phyloP scores from a whole-genome alignment of 1,140 invertebrate species.

The Zaprionus africanus region DNA sequence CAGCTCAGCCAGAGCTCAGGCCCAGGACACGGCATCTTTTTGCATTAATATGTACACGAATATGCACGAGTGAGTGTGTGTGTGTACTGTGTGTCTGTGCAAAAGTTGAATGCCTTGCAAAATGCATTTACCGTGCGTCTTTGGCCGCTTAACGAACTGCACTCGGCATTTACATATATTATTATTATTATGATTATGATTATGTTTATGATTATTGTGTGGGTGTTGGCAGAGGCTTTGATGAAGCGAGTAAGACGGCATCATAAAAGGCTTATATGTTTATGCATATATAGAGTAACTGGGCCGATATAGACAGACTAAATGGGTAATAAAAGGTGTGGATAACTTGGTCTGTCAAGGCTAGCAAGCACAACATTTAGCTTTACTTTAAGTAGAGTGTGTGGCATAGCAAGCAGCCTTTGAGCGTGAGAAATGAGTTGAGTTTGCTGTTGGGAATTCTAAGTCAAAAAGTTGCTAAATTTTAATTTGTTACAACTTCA shows the following conservation, averaged over 20 bases:
- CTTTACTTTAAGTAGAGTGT: background rate
- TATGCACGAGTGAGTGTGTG: background rate
- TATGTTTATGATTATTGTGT: slow-evolving; percentile 3
- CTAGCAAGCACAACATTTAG: background rate
- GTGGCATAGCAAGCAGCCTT: background rate
- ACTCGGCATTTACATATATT: slow-evolving; percentile 40
- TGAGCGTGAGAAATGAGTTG: background rate
- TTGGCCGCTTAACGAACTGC: slow-evolving; percentile 30
- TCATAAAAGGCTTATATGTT: background rate
- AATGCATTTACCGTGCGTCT: slow-evolving; percentile 40
- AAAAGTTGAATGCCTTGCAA: slow-evolving; percentile 42
- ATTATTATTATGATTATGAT: slow-evolving; percentile 17
- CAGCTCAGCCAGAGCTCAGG: background rate
- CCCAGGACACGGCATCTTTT: slow-evolving; percentile 18
- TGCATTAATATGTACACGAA: slow-evolving; percentile 29
- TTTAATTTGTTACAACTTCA: background rate
- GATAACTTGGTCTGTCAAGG: background rate
- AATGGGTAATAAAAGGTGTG: background rate
- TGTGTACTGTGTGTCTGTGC: slow-evolving; percentile 12
- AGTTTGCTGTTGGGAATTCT: background rate
- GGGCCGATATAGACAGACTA: background rate
- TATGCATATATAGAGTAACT: background rate
- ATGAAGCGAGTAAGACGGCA: background rate
- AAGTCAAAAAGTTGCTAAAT: background rate
- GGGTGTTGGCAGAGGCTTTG: background rate